Base-by-base conservation (phyloP, 2,797 vertebrate genomes). In the Pipistrellus pipistrellus region DNA sequence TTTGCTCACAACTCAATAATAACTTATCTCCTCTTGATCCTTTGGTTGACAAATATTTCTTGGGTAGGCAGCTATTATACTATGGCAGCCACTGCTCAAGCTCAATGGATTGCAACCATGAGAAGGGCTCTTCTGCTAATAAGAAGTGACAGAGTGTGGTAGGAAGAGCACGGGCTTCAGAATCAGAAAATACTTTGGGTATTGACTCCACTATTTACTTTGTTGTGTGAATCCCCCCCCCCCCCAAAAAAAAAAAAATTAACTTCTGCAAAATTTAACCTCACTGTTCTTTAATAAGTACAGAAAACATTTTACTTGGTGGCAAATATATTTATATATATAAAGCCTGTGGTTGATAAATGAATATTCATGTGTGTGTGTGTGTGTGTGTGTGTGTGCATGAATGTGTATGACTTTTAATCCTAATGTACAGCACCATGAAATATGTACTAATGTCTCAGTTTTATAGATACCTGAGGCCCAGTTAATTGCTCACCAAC, bases 1-100 rank as follows among this genome's bases (percentile, higher is more conserved):
- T 81, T 95, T 87, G 8, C n/a, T 93, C 71, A 85, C 13, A 93
- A 75, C 41, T 48, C 72, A 94, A 17, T 32, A 81, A 4, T 44
- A 72, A 17, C 62, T 95, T 88, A 5, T 86, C 0, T 73, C 81
- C 44, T 17, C n/a, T 83, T 3, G 1, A 48, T 71, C 35, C 30
- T 69, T 44, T 55, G 20, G 7, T 55, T 53, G 48, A 80, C 46
- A 83, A 46, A 59, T 86, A 71, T 71, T 32, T 75, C 62, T 46
- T 81, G 48, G 5, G 23, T 35, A 71, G 69, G 18, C 46, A 71
- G 69, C 30, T 90, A 64, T 32, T 68, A 55, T 30, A 64, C 32
- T 68, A 55, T 30, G 41, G n/a, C 27, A 91, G 35, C 41, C 12
- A 23, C 25, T 73, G 21, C 17, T 32, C 62, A 82, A 64, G 12